Conservation (phyloP, 2,113 vertebrate species). For the rat (Rattus norvegicus) region GRCr8 NC_086023.1:130179501-130180000, state of each 20-base stretch:
- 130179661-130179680: not conserved
- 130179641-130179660: not conserved
- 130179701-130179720: not conserved
- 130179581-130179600: not conserved
- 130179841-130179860: not conserved
- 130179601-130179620: not conserved
- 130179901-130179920: not conserved
- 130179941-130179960: not conserved
- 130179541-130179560: not conserved
- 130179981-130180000: not conserved
- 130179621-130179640: not conserved
- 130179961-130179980: not conserved
- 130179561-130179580: not conserved
- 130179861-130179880: not conserved
- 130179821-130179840: slow-evolving; percentile 7
- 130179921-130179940: not conserved
- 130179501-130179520: not conserved
- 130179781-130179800: not conserved
- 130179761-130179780: not conserved
- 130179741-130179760: not conserved
- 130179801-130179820: not conserved
- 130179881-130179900: not conserved
- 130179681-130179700: not conserved
- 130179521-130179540: not conserved
- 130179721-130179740: not conserved